Conservation (phyloP, 2,113 vertebrate species). For the Tyrannus savana region DNA sequence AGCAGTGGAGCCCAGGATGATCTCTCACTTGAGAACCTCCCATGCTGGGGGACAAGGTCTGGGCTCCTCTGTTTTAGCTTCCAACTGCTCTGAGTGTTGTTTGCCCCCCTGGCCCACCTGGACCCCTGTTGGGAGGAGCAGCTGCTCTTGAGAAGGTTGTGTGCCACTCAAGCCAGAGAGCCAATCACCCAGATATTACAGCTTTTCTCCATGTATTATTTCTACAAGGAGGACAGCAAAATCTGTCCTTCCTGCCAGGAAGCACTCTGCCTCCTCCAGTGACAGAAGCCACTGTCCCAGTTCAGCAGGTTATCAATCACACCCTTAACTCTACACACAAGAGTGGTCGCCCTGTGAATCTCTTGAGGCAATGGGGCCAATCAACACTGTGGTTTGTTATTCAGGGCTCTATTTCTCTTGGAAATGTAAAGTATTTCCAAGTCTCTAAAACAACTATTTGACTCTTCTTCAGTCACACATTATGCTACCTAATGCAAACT, state of each 20-base stretch:
- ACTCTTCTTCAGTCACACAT: conserved; percentile 25
- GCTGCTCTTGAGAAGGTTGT: background rate
- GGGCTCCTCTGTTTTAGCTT: background rate
- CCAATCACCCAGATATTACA: background rate
- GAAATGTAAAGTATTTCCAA: background rate
- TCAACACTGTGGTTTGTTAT: background rate
- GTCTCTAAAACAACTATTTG: conserved; percentile 3
- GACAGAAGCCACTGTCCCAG: background rate
- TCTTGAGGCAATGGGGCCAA: background rate
- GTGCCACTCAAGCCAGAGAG: background rate
- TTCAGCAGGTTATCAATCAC: background rate
- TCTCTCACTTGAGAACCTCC: background rate
- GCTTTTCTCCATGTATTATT: background rate
- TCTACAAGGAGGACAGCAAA: background rate
- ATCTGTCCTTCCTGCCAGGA: background rate
- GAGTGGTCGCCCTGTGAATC: background rate
- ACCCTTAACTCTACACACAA: background rate
- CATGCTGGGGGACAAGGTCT: background rate
- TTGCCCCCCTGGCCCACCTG: background rate
- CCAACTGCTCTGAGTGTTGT: fast-evolving
- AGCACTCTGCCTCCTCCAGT: background rate
- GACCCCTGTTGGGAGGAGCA: background rate
- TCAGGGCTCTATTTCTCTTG: conserved; percentile 20
- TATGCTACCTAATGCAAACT: conserved; percentile 29
- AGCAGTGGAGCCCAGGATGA: background rate